These are phyloP conservation scores for Macroramphosus scolopax DNA, from an alignment of 2,797 vertebrate genomes.

Conservation along the genomic window DNA sequence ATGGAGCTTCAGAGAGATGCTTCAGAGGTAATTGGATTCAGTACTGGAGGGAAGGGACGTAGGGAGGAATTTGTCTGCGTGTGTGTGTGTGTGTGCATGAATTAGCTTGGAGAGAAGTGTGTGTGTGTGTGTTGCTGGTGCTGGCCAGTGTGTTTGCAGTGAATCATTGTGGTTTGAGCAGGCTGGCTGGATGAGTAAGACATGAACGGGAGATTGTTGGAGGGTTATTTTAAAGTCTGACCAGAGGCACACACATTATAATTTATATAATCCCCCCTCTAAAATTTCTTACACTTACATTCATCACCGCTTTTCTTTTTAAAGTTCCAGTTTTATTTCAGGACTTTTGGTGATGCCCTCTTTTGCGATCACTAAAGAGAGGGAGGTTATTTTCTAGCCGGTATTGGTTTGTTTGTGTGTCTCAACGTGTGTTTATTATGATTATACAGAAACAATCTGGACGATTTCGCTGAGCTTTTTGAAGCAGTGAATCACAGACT, in stretches of 20 bases:
- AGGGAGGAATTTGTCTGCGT: constrained; percentile 48
- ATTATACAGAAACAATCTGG: too few species aligned
- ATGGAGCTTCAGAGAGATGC: constrained; percentile 65
- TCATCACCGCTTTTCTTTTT: too few species aligned
- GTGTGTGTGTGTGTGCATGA: constrained; percentile 35
- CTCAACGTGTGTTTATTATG: not conserved
- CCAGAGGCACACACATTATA: not conserved
- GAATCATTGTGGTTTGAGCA: constrained; percentile 40
- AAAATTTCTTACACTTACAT: too few species aligned
- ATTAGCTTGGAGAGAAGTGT: constrained; percentile 24
- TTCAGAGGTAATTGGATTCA: constrained; percentile 72
- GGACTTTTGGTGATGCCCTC: too few species aligned
- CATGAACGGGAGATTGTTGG: constrained; percentile 1
- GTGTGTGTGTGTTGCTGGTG: constrained; percentile 4
- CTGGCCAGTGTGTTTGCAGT: not conserved
- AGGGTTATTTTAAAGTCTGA: constrained; percentile 18
- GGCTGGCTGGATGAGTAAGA: constrained; percentile 51
- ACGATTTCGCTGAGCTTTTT: too few species aligned
- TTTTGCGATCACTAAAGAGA: too few species aligned
- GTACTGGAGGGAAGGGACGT: constrained; percentile 53
- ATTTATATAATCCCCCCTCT: too few species aligned
- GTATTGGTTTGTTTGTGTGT: not conserved
- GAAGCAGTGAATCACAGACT: too few species aligned
- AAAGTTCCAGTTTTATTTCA: too few species aligned
- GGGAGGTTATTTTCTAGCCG: too few species aligned